phyloP scores from a whole-genome alignment of 2,888 invertebrate genomes.

The Microctonus hyperodae region DNA sequence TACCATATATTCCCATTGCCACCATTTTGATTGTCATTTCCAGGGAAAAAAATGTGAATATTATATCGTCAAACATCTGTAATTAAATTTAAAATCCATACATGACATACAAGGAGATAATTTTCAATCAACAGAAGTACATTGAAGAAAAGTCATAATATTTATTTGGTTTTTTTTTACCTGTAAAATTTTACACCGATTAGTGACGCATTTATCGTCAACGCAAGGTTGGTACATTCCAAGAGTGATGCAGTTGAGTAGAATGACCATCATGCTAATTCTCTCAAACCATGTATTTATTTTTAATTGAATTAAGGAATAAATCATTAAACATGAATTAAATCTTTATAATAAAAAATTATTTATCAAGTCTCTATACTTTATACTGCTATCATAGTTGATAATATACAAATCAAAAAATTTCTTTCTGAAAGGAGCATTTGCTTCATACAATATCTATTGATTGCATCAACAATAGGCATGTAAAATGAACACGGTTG shows the following conservation, averaged over 20 bases:
- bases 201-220: conserved; percentile 88
- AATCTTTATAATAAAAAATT: no score
- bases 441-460: no score
- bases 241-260: conserved; percentile 97
- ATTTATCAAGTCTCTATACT: no score
- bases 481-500: not conserved
- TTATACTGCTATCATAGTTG: no score
- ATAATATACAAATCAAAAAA: no score
- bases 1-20: conserved; percentile 96
- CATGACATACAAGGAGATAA: not conserved
- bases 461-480: not conserved
- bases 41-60: conserved; percentile 96
- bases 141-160: not conserved
- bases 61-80: conserved; percentile 96
- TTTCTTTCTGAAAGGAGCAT: no score
- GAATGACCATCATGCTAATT: conserved; percentile 96
- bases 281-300: conserved; percentile 94
- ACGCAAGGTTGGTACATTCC: conserved; percentile 99
- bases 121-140: no score
- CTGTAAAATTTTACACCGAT: conserved; percentile 90
- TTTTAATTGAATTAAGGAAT: conserved; percentile 69
- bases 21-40: conserved; percentile 99
- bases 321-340: conserved; percentile 35
- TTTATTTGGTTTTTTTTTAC: no score
- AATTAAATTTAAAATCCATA: conserved; percentile 41